These are phyloP conservation scores for Synergus japonicus DNA, from an alignment of 2,888 invertebrate genomes.

Conservation along the genomic window DNA sequence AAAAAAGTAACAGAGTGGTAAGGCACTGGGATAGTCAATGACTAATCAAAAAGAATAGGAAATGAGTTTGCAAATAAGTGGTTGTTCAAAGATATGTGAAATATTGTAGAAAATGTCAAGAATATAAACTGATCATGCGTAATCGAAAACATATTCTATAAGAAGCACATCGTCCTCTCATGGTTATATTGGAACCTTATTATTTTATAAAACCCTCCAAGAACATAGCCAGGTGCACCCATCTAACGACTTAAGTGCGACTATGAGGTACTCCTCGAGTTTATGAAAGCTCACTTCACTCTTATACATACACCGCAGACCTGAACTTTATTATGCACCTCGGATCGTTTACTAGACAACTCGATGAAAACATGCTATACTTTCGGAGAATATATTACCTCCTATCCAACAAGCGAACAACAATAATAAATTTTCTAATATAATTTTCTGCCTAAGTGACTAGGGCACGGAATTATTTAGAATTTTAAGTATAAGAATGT, in stretches of 20 bases:
- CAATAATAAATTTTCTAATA: not conserved
- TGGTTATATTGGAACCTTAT: slow-evolving; percentile 42
- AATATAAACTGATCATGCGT: not conserved
- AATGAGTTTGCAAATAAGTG: slow-evolving; percentile 36
- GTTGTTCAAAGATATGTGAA: not conserved
- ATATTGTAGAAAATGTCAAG: too few relatives aligned
- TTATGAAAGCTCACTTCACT: slow-evolving; percentile 46
- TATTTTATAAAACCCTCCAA: slow-evolving; percentile 48
- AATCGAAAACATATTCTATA: slow-evolving; percentile 42
- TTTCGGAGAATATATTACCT: slow-evolving; percentile 8
- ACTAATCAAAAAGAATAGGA: slow-evolving; percentile 22
- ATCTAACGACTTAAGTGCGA: slow-evolving; percentile 51
- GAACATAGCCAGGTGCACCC: slow-evolving; percentile 52
- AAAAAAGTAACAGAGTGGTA: not conserved
- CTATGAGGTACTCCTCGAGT: slow-evolving; percentile 43
- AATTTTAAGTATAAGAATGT: too few relatives aligned
- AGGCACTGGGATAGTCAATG: slow-evolving; percentile 5
- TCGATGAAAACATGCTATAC: slow-evolving; percentile 24
- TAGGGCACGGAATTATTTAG: not conserved
- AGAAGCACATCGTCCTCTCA: not conserved
- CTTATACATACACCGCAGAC: slow-evolving; percentile 6
- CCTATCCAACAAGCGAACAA: not conserved
- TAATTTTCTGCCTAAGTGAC: not conserved
- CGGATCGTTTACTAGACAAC: slow-evolving; percentile 29
- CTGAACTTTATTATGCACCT: slow-evolving; percentile 34